Evolutionary conservation across 2,888 invertebrate species (phyloP).

Genomic region (Actias luna): DNA sequence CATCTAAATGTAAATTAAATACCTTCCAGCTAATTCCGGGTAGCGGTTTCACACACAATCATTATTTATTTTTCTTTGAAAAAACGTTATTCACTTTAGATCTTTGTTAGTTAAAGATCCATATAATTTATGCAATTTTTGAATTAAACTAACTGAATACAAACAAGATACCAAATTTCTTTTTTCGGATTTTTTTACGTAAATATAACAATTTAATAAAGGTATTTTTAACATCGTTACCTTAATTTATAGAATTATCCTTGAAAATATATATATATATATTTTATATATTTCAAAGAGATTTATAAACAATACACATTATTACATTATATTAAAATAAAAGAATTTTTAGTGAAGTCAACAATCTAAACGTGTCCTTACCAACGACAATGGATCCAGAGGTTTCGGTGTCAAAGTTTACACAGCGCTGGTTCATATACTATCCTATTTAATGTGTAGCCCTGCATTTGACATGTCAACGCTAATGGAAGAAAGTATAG

Average conservation of each 20-base stretch:
- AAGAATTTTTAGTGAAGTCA: conserved; percentile 7
- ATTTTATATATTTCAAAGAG: too few species aligned
- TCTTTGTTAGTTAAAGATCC: too few species aligned
- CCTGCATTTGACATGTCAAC: conserved; percentile 56
- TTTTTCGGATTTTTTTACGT: too few species aligned
- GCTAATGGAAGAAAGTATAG: conserved; percentile 59
- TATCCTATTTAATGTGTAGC: conserved; percentile 24
- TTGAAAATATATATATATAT: too few species aligned
- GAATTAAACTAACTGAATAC: too few species aligned
- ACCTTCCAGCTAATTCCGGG: background rate
- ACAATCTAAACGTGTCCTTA: conserved; percentile 30
- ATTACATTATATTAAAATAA: background rate
- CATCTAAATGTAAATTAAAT: background rate
- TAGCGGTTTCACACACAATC: background rate
- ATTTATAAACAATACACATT: background rate
- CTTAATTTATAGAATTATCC: too few species aligned
- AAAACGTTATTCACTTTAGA: too few species aligned
- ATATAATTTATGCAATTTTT: too few species aligned
- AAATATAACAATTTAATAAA: too few species aligned
- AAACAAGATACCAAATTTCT: too few species aligned
- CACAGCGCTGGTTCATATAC: conserved; percentile 41
- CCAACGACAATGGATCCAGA: conserved; percentile 35
- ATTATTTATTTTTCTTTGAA: background rate
- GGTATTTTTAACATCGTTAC: too few species aligned
- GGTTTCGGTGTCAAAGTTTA: conserved; percentile 57